Conservation (phyloP, 2,888 invertebrate genomes). For the Lepidochrysops patricia region DNA sequence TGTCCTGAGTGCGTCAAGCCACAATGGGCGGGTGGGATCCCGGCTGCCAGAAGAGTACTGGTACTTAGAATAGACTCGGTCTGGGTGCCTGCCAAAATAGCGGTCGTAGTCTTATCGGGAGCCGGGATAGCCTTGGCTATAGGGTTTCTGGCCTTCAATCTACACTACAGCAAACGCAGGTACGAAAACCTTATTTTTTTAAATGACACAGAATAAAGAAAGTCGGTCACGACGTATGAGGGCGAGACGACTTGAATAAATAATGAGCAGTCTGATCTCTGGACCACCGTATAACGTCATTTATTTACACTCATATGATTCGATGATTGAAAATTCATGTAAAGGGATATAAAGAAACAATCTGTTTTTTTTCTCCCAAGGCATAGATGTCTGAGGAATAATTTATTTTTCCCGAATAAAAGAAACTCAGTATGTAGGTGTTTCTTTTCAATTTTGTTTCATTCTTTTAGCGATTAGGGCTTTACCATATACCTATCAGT, state of each 20-base stretch:
- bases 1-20: slow-evolving; percentile 83
- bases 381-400: too few relatives aligned
- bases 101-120: slow-evolving; percentile 81
- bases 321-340: background rate
- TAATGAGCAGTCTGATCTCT: background rate
- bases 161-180: slow-evolving; percentile 88
- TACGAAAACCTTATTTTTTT: slow-evolving; percentile 35
- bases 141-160: slow-evolving; percentile 86
- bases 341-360: too few relatives aligned
- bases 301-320: background rate
- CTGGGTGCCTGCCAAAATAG: slow-evolving; percentile 83
- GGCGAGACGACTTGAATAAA: background rate
- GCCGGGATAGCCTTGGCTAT: slow-evolving; percentile 84
- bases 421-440: too few relatives aligned
- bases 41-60: slow-evolving; percentile 84
- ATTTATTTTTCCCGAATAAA: too few relatives aligned
- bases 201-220: background rate
- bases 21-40: slow-evolving; percentile 83
- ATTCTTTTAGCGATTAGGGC: too few relatives aligned
- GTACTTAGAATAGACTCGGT: slow-evolving; percentile 85
- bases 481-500: too few relatives aligned
- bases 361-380: too few relatives aligned
- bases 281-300: background rate
- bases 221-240: background rate
- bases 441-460: too few relatives aligned